Conservation (phyloP, 2,113 vertebrate species). For the Heliornis fulica region DNA sequence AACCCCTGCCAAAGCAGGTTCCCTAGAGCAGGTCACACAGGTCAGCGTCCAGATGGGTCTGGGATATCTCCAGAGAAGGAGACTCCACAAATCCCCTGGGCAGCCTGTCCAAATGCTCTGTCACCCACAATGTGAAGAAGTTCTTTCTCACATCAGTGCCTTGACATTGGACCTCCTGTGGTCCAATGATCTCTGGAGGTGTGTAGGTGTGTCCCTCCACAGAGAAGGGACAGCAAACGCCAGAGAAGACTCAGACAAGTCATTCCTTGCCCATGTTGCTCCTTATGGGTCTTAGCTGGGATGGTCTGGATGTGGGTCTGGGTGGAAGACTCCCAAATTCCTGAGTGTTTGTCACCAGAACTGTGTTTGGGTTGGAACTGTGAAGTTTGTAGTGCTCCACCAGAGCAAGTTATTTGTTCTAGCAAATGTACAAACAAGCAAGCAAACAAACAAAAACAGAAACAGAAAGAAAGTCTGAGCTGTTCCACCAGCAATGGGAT, state of each 20-base stretch:
- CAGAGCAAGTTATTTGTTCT: constrained; percentile 11
- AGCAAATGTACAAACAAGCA: constrained; percentile 36
- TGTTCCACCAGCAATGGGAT: background rate
- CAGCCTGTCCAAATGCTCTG: too few species aligned
- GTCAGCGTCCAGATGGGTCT: too few species aligned
- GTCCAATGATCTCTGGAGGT: too few species aligned
- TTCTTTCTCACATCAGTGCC: too few species aligned
- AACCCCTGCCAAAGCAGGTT: too few species aligned
- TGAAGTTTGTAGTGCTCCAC: background rate
- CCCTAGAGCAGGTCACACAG: too few species aligned
- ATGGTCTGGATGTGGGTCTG: background rate
- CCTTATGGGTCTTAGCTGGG: background rate
- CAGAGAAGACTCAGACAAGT: background rate
- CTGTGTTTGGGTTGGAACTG: constrained; percentile 24
- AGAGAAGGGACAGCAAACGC: background rate
- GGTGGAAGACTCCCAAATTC: background rate
- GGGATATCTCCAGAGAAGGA: too few species aligned
- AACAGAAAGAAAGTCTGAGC: background rate
- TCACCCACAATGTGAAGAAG: too few species aligned
- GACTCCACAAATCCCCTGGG: too few species aligned
- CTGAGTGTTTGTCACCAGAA: background rate
- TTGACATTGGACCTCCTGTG: too few species aligned
- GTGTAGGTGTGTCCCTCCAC: too few species aligned
- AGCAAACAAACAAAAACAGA: constrained; percentile 38
- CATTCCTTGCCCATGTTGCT: background rate